phyloP scores from a whole-genome alignment of 2,888 invertebrate species.

The Chouioia cunea region DNA sequence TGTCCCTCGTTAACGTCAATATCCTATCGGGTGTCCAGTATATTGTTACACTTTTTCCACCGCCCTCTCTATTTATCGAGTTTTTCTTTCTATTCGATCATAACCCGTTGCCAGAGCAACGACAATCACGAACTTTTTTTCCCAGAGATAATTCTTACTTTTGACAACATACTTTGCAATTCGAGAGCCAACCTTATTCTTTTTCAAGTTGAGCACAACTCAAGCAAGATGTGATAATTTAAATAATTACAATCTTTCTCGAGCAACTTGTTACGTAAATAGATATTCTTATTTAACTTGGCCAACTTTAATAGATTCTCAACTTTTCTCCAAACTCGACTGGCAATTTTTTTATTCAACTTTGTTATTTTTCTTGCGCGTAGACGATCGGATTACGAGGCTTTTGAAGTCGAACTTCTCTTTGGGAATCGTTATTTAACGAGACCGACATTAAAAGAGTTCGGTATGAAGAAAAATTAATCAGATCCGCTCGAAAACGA shows the following conservation, averaged over 20 bases:
- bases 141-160: too few species aligned
- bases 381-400: constrained; percentile 18
- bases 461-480: constrained; percentile 19
- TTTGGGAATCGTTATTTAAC: not conserved
- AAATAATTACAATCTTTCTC: too few species aligned
- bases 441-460: constrained; percentile 20
- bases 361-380: constrained; percentile 13
- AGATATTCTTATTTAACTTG: constrained; percentile 9
- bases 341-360: constrained; percentile 19
- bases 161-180: too few species aligned
- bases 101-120: too few species aligned
- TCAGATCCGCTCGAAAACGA: not conserved
- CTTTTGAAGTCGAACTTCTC: not conserved
- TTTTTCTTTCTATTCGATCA: too few species aligned
- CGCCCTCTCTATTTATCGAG: too few species aligned
- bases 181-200: too few species aligned
- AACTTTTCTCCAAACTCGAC: constrained; percentile 14
- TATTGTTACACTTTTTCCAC: not conserved
- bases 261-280: too few species aligned
- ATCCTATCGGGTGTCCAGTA: constrained; percentile 12
- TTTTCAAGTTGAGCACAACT: too few species aligned
- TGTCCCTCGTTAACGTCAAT: constrained; percentile 16
- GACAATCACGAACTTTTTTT: too few species aligned
- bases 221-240: too few species aligned
- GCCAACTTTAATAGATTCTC: constrained; percentile 21